Evolutionary conservation across 2,888 invertebrate species (phyloP), one percentile per base, ranked within the genome.

Genomic region (Patella depressa): DNA sequence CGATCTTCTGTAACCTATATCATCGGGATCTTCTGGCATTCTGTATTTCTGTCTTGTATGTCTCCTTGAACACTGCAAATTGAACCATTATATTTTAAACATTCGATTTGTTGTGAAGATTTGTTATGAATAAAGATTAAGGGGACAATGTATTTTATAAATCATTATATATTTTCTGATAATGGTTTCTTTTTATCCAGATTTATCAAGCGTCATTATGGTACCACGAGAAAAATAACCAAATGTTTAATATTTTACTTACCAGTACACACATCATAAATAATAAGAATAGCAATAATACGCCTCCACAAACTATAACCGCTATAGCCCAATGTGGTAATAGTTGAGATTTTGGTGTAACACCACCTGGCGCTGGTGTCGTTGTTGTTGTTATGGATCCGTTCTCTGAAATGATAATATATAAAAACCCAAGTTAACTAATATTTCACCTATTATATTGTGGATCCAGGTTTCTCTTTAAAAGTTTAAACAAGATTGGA

Each of bases 11-110:
- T 87, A 87, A 1, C 85, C 86, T 24, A 87, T 85, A 75, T 88
- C 87, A 74, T 88, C 88, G 0, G 88, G 87, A 74, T 88, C 88
- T 34, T 86, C 86, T 0, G 85, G 80, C 73, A 88, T 81, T 3
- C 83, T 79, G 70, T 87, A 88, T 74, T 87, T 88, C 75, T 87
- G 86, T 12, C 84, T 83, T 15, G 84, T 85, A 71, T 85, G 85
- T 59, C 87, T 82, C 29, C 87, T 79, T 53, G 84, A 85, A 76
- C 87, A 87, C 87, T 88, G 83, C 9, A 83, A 78, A 57, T 71
- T 45, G 45, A 45, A 45, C 0, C 45, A 9, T 24, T 45, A 9
- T 45, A 45, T 45, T 45, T 45, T 45, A 45, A 45, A 45, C 45
- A 45, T 45, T 45, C 45, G 9, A 45, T 45, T 45, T 7, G 45